Evolutionary conservation across 2,888 invertebrate species (phyloP).

Genomic region (Euplexia lucipara): DNA sequence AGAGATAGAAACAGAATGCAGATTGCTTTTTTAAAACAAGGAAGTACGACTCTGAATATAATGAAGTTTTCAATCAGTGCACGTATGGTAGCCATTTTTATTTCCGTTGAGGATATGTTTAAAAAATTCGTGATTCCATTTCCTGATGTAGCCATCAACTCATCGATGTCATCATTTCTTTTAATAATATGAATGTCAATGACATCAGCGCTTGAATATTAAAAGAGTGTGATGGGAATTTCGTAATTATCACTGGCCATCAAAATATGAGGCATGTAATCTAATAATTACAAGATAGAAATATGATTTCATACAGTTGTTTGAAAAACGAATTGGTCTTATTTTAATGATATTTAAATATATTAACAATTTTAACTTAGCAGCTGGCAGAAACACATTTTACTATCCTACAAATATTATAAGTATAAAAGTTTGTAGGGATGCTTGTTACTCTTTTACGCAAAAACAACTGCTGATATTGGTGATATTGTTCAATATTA

Average conservation of each 20-base stretch:
- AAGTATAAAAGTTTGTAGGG: too few relatives aligned
- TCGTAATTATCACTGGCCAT: background rate
- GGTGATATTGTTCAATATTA: too few relatives aligned
- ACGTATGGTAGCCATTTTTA: slow-evolving; percentile 64
- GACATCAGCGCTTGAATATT: slow-evolving; percentile 23
- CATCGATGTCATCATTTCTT: slow-evolving; percentile 52
- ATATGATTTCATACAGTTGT: background rate
- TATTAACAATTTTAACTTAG: too few relatives aligned
- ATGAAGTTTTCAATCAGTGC: slow-evolving; percentile 61
- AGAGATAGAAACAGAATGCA: slow-evolving; percentile 54
- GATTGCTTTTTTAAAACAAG: slow-evolving; percentile 55
- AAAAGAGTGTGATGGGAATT: background rate
- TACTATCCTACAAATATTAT: too few relatives aligned
- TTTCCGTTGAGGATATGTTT: slow-evolving; percentile 66
- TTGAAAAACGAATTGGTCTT: background rate
- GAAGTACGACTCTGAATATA: slow-evolving; percentile 45
- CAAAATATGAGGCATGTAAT: background rate
- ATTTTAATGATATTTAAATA: too few relatives aligned
- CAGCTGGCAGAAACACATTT: too few relatives aligned
- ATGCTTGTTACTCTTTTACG: too few relatives aligned
- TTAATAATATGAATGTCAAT: slow-evolving; percentile 37
- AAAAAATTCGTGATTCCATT: slow-evolving; percentile 52
- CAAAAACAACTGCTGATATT: too few relatives aligned
- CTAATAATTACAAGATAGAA: background rate
- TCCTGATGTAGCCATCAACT: slow-evolving; percentile 50